Percentiles rank a stretch among this genome's conserved stretches.
These are phyloP conservation scores for Acanthococcus lagerstroemiae DNA, from an alignment of 2,888 invertebrate species.

Conservation along the genomic window DNA sequence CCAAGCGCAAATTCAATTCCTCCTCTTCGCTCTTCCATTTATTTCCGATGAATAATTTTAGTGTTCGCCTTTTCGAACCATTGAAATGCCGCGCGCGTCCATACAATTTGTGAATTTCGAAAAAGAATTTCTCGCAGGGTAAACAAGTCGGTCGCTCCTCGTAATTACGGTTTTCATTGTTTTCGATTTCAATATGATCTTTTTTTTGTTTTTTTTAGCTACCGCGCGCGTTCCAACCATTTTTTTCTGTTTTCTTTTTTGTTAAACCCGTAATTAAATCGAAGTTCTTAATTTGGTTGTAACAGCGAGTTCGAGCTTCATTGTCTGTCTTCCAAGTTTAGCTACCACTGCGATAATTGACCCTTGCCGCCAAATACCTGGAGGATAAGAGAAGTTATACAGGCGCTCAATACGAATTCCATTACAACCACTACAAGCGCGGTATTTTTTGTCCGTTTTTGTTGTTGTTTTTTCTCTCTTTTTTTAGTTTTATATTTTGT, in stretches of 20 bases:
- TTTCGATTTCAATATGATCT: no score
- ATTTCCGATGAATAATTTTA: no score
- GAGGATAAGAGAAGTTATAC: not conserved
- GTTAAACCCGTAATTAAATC: no score
- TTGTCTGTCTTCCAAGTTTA: not conserved
- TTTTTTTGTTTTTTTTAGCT: not conserved
- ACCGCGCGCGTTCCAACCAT: not conserved
- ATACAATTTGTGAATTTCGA: not conserved
- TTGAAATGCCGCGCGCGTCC: no score
- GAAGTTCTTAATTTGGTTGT: not conserved
- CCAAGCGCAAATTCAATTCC: no score
- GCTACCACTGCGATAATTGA: conserved; percentile 8
- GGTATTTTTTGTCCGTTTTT: not conserved
- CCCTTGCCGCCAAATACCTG: conserved; percentile 5
- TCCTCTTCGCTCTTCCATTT: no score
- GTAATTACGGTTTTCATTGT: no score
- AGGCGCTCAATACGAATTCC: conserved; percentile 5
- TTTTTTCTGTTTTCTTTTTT: not conserved
- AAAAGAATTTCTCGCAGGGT: conserved; percentile 11
- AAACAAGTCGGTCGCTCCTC: no score
- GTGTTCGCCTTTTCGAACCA: no score
- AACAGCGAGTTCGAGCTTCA: not conserved
- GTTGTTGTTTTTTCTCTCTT: not conserved
- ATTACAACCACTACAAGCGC: conserved; percentile 1
- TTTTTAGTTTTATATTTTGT: not conserved